Base-by-base conservation (phyloP, 2,113 vertebrate species). In the Tetraodon nigroviridis region DNA sequence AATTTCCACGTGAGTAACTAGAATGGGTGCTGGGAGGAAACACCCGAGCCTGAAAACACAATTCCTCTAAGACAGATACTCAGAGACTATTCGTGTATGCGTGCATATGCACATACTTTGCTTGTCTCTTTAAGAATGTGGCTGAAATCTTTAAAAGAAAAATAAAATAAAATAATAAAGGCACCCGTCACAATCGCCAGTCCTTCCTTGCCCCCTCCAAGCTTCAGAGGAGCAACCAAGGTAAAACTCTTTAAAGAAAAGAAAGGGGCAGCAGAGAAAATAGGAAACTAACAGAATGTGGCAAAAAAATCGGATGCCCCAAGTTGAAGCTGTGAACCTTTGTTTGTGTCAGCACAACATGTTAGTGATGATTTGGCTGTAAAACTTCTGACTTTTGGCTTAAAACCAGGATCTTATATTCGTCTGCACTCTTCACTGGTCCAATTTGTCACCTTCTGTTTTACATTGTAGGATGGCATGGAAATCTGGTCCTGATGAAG, bases 111-210 rank as follows among this genome's bases (percentile, higher is more conserved):
- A 37, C 24, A 32, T 61, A 50, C 47, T 37, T 32, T 6, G 29
- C 29, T 32, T 6, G 4, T 7, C 29, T 32, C 29, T 32, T 32
- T 32, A 32, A 32, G 32, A 3, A 37, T 37, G 32, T 37, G 32
- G 32, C 32, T 12, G 3, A 2, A 37, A 37, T 11, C 32, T 10
- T 37, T 37, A 76, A 55, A 71, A 81, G n/a, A n/a, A 77, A 80
- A 79, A 61, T 51, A 76, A 69, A 55, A 50, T n/a, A n/a, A 67
- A 55, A 76, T 21, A 21, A 75, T 60, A 67, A 16, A 57, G 76
- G 86, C 86, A 87, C 79, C 76, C 84, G 84, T 81, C 84, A 87
- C 75, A 67, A 72, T 87, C 74, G 68, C 71, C 81, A 75, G 77
- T 69, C 61, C 66, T 80, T 75, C 72, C 45, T 76, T 52, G 37